Percentiles rank a stretch among this genome's conserved stretches.
Conservation (phyloP, 2,113 vertebrate genomes). For the Oriolus oriolus region DNA sequence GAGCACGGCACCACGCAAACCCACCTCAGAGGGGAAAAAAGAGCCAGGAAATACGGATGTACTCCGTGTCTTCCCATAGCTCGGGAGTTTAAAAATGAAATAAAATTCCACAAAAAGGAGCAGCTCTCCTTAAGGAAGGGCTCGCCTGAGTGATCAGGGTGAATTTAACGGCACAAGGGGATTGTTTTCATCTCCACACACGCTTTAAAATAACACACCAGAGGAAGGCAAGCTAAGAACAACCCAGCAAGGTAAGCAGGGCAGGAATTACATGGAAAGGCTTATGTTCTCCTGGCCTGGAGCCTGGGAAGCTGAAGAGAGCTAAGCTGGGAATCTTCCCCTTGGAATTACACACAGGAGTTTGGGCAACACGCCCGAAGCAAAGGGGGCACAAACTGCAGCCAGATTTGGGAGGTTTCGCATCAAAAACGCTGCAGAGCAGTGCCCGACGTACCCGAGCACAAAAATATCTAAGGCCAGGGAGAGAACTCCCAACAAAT, state of each 20-base stretch:
- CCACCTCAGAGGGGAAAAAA: not conserved
- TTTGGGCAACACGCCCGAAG: accelerated
- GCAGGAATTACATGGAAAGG: not conserved
- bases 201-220: not conserved
- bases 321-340: not conserved
- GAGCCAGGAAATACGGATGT: not conserved
- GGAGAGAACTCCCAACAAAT: not conserved
- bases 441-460: accelerated
- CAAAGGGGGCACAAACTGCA: not conserved
- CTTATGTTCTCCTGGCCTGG: not conserved
- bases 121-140: not conserved
- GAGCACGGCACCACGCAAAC: not conserved
- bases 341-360: not conserved
- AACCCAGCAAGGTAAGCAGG: not conserved
- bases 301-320: not conserved
- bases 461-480: accelerated
- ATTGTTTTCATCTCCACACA: not conserved
- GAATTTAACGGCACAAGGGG: not conserved
- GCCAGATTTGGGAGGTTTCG: not conserved
- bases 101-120: not conserved
- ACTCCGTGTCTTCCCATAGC: not conserved
- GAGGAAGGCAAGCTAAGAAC: not conserved
- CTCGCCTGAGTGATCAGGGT: not conserved
- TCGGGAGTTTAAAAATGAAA: not conserved
- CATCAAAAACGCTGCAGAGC: not conserved